phyloP scores from a whole-genome alignment of 2,113 vertebrate genomes.

The Otolemur garnettii region DNA sequence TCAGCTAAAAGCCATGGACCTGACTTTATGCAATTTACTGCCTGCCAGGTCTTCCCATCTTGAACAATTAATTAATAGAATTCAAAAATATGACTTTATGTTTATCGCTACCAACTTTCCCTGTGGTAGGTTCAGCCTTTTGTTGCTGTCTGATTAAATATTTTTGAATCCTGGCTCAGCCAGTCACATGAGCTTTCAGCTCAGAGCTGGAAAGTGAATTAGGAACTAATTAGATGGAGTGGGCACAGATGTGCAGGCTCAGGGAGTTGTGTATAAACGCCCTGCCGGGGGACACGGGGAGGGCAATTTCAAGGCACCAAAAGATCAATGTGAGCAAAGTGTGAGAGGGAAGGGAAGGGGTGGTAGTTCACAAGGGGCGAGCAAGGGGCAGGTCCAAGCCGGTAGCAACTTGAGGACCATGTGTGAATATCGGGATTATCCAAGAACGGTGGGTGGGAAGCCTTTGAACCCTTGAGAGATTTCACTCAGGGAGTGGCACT shows the following conservation, averaged over 20 bases:
- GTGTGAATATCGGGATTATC: not conserved
- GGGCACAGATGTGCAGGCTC: not conserved
- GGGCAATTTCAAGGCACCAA: no score
- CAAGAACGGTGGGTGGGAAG: not conserved
- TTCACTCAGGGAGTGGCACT: not conserved
- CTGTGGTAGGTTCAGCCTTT: not conserved
- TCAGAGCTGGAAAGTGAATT: not conserved
- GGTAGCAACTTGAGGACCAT: not conserved
- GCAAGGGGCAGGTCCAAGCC: not conserved
- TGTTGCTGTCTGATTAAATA: not conserved
- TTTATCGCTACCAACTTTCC: not conserved
- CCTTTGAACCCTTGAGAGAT: not conserved
- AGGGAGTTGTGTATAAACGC: not conserved
- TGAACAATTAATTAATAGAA: not conserved
- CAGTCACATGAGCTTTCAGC: not conserved
- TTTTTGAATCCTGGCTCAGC: not conserved
- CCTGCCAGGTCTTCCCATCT: not conserved
- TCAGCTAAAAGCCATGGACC: not conserved
- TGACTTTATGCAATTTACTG: not conserved
- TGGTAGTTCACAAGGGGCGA: no score
- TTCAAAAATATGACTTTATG: not conserved
- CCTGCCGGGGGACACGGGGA: not conserved
- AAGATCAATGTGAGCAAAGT: not conserved
- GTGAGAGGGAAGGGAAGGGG: not conserved
- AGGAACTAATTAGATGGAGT: not conserved